Conservation (phyloP, 2,113 vertebrate genomes). For the Tympanuchus pallidicinctus region DNA sequence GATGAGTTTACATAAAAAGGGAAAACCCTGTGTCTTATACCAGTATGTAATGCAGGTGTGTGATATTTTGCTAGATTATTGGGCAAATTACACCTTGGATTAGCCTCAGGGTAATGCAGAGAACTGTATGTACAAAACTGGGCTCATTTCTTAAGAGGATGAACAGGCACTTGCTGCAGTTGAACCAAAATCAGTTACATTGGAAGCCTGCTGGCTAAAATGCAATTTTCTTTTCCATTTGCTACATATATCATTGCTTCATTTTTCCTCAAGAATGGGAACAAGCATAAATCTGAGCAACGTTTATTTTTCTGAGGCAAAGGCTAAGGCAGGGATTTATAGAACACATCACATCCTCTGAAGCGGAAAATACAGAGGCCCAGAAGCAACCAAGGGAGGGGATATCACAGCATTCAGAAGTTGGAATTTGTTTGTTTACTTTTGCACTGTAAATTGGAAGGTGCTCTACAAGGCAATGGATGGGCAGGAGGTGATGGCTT, state of each 20-base stretch:
- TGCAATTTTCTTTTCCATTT: conserved; percentile 36
- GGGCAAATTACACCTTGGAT: not conserved
- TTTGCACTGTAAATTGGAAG: not conserved
- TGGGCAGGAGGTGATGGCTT: not conserved
- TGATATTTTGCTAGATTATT: not conserved
- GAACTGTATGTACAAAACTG: not conserved
- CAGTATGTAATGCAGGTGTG: not conserved
- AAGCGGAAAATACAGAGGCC: conserved; percentile 38
- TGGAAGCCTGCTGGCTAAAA: not conserved
- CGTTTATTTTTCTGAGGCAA: conserved; percentile 13
- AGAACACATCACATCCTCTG: not conserved
- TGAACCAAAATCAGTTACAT: not conserved
- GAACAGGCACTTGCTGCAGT: rapidly evolving
- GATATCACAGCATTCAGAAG: not conserved
- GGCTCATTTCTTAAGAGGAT: not conserved
- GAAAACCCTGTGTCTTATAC: not conserved
- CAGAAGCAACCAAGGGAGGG: not conserved
- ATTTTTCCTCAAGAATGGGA: not conserved
- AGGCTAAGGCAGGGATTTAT: conserved; percentile 1
- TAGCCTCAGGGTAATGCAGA: rapidly evolving
- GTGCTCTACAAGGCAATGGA: not conserved
- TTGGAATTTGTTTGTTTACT: not conserved
- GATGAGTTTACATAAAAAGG: not conserved
- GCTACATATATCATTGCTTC: not conserved
- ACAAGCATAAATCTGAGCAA: conserved; percentile 16